Conservation (phyloP, 2,797 vertebrate genomes). For the Anabas testudineus region DNA sequence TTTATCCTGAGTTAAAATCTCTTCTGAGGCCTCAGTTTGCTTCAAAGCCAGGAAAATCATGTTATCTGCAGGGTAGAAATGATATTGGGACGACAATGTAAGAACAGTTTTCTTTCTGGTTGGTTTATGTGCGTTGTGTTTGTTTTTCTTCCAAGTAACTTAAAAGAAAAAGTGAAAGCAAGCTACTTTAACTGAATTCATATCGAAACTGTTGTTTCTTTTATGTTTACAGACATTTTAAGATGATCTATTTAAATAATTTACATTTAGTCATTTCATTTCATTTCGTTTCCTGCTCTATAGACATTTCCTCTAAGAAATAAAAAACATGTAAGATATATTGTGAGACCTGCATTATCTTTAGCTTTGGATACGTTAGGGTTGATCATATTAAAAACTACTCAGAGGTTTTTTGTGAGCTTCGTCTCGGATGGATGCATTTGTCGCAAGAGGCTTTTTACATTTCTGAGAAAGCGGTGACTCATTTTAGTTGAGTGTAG, state of each 20-base stretch:
- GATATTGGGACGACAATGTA: slow-evolving; percentile 39
- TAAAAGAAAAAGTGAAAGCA: slow-evolving; percentile 8
- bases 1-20: slow-evolving; percentile 58
- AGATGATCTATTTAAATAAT: slow-evolving; percentile 19
- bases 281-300: slow-evolving; percentile 41
- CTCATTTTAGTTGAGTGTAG: slow-evolving; percentile 28
- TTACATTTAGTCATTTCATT: slow-evolving; percentile 47
- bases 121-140: not conserved
- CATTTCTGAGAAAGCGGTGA: slow-evolving; percentile 38
- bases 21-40: slow-evolving; percentile 36
- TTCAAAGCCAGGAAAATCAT: slow-evolving; percentile 53
- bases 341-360: slow-evolving; percentile 23
- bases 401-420: slow-evolving; percentile 29
- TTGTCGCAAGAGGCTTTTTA: slow-evolving; percentile 8
- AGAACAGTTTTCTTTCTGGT: slow-evolving; percentile 18
- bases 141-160: not conserved
- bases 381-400: slow-evolving; percentile 36
- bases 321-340: slow-evolving; percentile 22
- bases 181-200: too few species aligned
- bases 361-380: slow-evolving; percentile 35
- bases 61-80: slow-evolving; percentile 60
- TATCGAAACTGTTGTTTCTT: too few species aligned
- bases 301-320: slow-evolving; percentile 31
- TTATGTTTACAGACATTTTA: slow-evolving; percentile 10
- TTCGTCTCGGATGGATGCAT: slow-evolving; percentile 42